Conservation (phyloP, 1,140 invertebrate genomes). For the Sitodiplosis mosellana region DNA sequence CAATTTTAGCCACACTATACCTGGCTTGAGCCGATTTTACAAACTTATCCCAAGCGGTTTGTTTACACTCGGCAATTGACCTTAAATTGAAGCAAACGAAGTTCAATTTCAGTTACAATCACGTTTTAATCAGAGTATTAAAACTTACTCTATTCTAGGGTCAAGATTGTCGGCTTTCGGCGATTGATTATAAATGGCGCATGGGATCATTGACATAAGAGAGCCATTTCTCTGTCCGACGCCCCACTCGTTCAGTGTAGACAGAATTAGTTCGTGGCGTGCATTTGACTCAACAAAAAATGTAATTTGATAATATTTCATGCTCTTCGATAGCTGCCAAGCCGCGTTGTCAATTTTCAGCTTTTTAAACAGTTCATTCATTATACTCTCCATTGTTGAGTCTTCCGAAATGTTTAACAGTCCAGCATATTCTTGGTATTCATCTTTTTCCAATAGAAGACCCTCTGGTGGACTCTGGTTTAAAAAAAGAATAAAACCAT, state of each 20-base stretch:
- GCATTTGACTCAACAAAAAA: constrained; percentile 26
- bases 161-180: background rate
- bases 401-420: constrained; percentile 9
- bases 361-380: constrained; percentile 18
- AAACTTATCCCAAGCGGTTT: constrained; percentile 33
- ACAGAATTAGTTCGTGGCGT: constrained; percentile 24
- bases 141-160: background rate
- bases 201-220: constrained; percentile 25
- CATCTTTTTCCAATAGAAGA: constrained; percentile 1
- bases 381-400: constrained; percentile 17
- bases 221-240: constrained; percentile 26
- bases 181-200: constrained; percentile 13
- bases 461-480: constrained; percentile 1
- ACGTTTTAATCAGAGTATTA: background rate
- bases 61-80: constrained; percentile 13
- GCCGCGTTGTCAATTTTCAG: constrained; percentile 17
- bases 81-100: constrained; percentile 2
- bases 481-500: background rate
- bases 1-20: constrained; percentile 49
- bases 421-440: background rate
- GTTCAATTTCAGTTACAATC: background rate
- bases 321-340: constrained; percentile 16
- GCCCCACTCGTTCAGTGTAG: constrained; percentile 23
- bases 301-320: constrained; percentile 20
- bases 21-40: constrained; percentile 37